phyloP scores from a whole-genome alignment of 2,113 vertebrate genomes.

The Mesitornis unicolor region DNA sequence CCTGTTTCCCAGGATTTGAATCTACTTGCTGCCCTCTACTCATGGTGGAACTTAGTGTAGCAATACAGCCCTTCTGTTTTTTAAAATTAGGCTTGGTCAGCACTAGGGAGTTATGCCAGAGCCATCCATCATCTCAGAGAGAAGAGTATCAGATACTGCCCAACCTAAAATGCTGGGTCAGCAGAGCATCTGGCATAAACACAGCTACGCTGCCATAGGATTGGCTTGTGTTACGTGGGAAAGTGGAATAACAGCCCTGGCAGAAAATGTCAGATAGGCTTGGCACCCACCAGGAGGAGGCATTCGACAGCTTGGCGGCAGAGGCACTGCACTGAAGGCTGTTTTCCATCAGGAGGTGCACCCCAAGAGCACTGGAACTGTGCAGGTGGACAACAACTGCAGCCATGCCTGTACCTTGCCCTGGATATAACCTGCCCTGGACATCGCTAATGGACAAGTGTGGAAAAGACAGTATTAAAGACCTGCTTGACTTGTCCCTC shows the following conservation, averaged over 20 bases:
- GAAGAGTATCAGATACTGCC: background rate
- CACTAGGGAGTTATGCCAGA: background rate
- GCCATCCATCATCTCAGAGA: background rate
- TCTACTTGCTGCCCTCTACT: background rate
- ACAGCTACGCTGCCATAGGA: background rate
- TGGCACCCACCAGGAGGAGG: background rate
- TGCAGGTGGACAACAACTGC: background rate
- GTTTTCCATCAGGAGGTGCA: background rate
- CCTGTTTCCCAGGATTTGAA: background rate
- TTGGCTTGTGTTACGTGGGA: background rate
- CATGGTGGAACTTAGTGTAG: fast-evolving
- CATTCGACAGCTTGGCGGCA: background rate
- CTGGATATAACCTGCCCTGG: background rate
- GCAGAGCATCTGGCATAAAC: background rate
- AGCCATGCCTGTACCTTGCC: background rate
- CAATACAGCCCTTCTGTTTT: too few relatives aligned
- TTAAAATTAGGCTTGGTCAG: background rate
- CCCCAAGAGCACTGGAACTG: background rate
- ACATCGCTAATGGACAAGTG: background rate
- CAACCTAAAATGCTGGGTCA: background rate
- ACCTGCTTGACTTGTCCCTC: background rate
- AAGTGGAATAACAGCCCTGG: background rate
- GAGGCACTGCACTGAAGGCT: fast-evolving
- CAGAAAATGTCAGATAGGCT: background rate
- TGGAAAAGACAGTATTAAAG: background rate